These are phyloP conservation scores for Heliconius hewitsoni DNA, from an alignment of 1,140 invertebrate genomes.

Conservation along the genomic window DNA sequence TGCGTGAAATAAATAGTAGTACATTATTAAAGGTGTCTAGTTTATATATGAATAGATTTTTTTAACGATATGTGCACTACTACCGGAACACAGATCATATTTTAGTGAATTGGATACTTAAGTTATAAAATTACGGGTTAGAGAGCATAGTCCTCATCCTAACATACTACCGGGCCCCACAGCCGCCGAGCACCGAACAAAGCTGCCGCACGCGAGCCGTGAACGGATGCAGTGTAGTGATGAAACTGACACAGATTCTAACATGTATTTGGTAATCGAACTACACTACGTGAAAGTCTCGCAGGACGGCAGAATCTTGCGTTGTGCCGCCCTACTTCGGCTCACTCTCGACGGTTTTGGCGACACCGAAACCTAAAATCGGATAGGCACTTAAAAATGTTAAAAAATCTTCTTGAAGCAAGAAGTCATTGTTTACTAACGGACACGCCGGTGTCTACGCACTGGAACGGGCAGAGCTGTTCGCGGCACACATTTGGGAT, in stretches of 20 bases:
- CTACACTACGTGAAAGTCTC: slow-evolving; percentile 77
- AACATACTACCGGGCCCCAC: slow-evolving; percentile 39
- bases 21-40: not conserved
- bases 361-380: slow-evolving; percentile 73
- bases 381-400: slow-evolving; percentile 53
- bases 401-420: slow-evolving; percentile 53
- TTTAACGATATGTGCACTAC: not conserved
- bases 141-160: slow-evolving; percentile 38
- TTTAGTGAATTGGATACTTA: slow-evolving; percentile 23
- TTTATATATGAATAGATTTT: not conserved
- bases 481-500: slow-evolving; percentile 68
- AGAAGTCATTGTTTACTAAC: slow-evolving; percentile 35
- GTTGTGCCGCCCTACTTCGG: slow-evolving; percentile 72
- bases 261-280: slow-evolving; percentile 80
- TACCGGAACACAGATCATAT: not conserved
- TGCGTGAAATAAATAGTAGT: too few relatives aligned
- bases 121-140: slow-evolving; percentile 34
- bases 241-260: slow-evolving; percentile 81
- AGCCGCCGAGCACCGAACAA: slow-evolving; percentile 51
- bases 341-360: slow-evolving; percentile 61
- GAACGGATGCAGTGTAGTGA: slow-evolving; percentile 72
- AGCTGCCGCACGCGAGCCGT: slow-evolving; percentile 59
- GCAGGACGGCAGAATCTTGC: slow-evolving; percentile 68
- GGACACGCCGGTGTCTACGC: slow-evolving; percentile 46
- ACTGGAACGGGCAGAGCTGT: slow-evolving; percentile 55